phyloP scores from a whole-genome alignment of 1,140 invertebrate species.

The Bombus picipes region DNA sequence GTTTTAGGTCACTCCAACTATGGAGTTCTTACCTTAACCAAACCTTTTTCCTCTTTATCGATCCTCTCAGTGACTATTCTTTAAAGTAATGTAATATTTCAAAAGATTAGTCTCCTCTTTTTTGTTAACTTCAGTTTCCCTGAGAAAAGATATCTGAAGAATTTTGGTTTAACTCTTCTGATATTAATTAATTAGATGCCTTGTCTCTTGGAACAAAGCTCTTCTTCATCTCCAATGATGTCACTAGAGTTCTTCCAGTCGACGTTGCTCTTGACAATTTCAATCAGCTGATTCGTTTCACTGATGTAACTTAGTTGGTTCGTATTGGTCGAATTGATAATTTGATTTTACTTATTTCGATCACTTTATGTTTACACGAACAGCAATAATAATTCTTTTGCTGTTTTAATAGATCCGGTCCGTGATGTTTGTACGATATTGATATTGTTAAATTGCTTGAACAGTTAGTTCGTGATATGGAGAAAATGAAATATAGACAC shows the following conservation, averaged over 20 bases:
- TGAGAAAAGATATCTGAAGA: background rate
- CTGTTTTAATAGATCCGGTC: background rate
- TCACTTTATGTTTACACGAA: background rate
- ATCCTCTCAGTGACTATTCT: background rate
- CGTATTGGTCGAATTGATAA: background rate
- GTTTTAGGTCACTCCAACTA: background rate
- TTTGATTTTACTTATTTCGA: too few species aligned
- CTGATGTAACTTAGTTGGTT: background rate
- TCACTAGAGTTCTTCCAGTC: background rate
- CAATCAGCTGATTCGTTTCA: constrained; percentile 54
- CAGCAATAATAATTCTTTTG: background rate
- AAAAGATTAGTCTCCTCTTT: background rate
- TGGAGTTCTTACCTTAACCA: background rate
- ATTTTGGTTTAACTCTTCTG: background rate
- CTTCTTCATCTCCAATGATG: background rate
- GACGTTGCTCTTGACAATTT: background rate
- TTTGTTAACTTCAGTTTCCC: background rate
- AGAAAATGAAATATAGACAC: constrained; percentile 38
- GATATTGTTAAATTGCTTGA: background rate
- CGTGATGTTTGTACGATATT: background rate
- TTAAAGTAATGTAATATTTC: background rate
- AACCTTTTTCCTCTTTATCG: background rate
- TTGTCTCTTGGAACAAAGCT: background rate
- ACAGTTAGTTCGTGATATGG: background rate
- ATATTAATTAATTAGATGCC: background rate